Evolutionary conservation across 2,888 invertebrate genomes (phyloP), one percentile per base, ranked within the genome.

Genomic region (Melipona bicolor): DNA sequence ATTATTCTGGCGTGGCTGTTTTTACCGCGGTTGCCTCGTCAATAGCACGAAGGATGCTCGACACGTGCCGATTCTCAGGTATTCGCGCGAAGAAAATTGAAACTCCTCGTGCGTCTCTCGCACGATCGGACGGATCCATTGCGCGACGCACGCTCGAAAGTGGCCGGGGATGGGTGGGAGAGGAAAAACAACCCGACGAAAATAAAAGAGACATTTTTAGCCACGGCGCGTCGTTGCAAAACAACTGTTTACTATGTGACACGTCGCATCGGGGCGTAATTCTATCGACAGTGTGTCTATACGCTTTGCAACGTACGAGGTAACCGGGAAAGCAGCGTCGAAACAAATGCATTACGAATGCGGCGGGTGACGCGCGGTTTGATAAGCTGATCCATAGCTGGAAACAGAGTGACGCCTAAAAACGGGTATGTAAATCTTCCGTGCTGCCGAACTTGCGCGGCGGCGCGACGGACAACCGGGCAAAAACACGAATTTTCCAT

Each of bases 401-500:
- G 76, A 72, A 76, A 78, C 73, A 70, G 24, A 59, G 76, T 77
- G 84, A 71, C 83, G 84, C 56, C 64, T 65, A 77, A 84, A 84
- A 83, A 84, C 84, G 27, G 17, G 61, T 61, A 77, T 77, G 81
- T 80, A 83, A 81, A 86, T 84, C 83, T 83, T 86, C 54, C 59
- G 67, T 61, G 70, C 69, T 81, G 54, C 49, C 56, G 56, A 50
- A 36, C 61, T 59, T 61, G 54, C 54, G 50, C 43, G 56, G 81
- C 56, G 21, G 21, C 24, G 71, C 61, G 78, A 78, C 62, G 43
- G 64, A 54, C 73, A 74, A 27, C 68, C 69, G 52, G 70, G 81
- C 80, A 87, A 87, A 87, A 86, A 87, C 87, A 87, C 84, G 86
- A 77, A 82, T 87, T 84, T 86, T 84, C 87, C 86, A 87, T 87